Percentiles rank a stretch among this genome's conserved stretches.
Conservation (phyloP, 1,140 invertebrate species). For the Sycophila sp. region DNA sequence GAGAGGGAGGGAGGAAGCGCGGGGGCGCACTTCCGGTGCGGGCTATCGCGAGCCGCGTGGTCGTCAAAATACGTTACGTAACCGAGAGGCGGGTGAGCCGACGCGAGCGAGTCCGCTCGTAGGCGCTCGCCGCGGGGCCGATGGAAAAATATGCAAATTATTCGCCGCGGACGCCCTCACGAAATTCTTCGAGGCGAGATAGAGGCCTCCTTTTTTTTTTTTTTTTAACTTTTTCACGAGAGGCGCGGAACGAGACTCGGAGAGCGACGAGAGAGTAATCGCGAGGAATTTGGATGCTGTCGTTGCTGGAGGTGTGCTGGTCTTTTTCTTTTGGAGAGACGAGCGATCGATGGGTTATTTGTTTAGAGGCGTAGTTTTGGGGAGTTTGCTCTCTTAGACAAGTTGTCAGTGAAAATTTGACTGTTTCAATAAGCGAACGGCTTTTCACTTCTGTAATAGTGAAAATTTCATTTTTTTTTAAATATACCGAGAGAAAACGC, state of each 20-base stretch:
- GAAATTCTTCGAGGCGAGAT: slow-evolving; percentile 25
- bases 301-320: too few relatives aligned
- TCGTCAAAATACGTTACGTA: slow-evolving; percentile 52
- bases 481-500: too few relatives aligned
- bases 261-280: background rate
- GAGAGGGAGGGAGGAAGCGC: slow-evolving; percentile 20
- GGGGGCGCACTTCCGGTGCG: slow-evolving; percentile 46
- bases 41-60: slow-evolving; percentile 42
- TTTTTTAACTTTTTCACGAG: background rate
- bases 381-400: too few relatives aligned
- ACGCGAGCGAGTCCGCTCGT: background rate
- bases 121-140: background rate
- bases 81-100: slow-evolving; percentile 9
- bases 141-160: slow-evolving; percentile 28
- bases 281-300: too few relatives aligned
- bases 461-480: too few relatives aligned
- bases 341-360: too few relatives aligned
- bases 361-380: too few relatives aligned
- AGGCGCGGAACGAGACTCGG: too few relatives aligned
- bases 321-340: too few relatives aligned
- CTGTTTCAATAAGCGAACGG: too few relatives aligned
- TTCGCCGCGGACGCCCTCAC: slow-evolving; percentile 24
- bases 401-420: too few relatives aligned
- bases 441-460: too few relatives aligned
- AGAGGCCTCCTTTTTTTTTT: background rate